Base-by-base conservation (phyloP, 2,797 vertebrate species). In the Alauda arvensis region DNA sequence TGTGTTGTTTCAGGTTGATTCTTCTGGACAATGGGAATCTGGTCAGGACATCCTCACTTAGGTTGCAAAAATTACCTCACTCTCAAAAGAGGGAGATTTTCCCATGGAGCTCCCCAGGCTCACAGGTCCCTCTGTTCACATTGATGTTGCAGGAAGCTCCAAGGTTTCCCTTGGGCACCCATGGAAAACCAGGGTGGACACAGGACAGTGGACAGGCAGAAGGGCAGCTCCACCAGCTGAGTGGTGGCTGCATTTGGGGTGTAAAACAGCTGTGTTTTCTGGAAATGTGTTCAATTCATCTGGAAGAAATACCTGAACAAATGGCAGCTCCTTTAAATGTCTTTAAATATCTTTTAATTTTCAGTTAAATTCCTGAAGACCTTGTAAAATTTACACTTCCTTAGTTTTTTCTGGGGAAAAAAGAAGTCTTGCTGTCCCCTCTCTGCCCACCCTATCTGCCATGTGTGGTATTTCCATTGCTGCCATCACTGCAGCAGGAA, bases 61-160 rank as follows among this genome's bases (percentile, higher is more conserved):
- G 29, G 7, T 6, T 74, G 39, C 24, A 60, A 39, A 81, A 74
- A 25, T 18, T 21, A 31, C 42, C 17, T n/a, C 9, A 52, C 5
- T 77, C 16, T 37, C 43, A 21, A 57, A 42, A 3, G 10, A 24
- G 33, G 25, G 14, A 33, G 18, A 26, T 23, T 45, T 66, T 69
- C 42, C 59, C 9, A 8, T 1, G 13, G 37, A 70, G 37, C 39
- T 72, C 18, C 33, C 15, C 40, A 17, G 48, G 34, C 34, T 45
- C 46, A 25, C 43, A 42, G 45, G 13, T 37, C 48, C 20, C 42
- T 79, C n/a, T 24, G 1, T 6, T 53, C n/a, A 17, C n/a, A 16
- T 1, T 0, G 1, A n/a, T 0, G 0, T 3, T 61, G n/a, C 3
- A 4, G 61, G 55, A 60, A 61, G 25, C 48, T 69, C 45, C 39